Percentiles rank a stretch among this genome's conserved stretches.
Conservation (phyloP, 2,113 vertebrate genomes). For the Synchiropus splendidus region DNA sequence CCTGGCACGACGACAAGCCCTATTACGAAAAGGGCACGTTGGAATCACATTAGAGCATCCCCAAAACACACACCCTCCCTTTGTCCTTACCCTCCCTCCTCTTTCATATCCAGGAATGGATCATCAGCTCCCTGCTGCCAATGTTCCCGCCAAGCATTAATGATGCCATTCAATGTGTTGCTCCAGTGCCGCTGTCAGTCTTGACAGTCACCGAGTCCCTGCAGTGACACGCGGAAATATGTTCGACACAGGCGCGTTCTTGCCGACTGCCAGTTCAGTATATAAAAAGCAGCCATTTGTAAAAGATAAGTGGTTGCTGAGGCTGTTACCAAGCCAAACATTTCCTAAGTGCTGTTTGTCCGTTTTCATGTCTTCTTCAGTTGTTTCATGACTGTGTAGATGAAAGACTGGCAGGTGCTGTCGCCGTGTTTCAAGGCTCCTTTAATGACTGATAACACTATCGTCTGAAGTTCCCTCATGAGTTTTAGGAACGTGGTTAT, state of each 20-base stretch:
- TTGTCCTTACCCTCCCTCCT: conserved; percentile 6
- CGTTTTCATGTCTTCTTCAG: no score
- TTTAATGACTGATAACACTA: no score
- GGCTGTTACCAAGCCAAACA: no score
- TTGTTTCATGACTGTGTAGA: no score
- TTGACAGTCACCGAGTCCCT: conserved; percentile 14
- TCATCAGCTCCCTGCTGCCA: conserved; percentile 31
- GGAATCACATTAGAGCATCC: conserved; percentile 30
- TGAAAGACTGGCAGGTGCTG: no score
- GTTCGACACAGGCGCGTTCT: conserved; percentile 18
- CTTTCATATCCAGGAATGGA: conserved; percentile 22
- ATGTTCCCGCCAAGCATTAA: conserved; percentile 27
- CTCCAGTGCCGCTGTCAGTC: conserved; percentile 9
- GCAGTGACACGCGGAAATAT: conserved; percentile 7
- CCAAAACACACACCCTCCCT: conserved; percentile 5
- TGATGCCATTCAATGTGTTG: conserved; percentile 23
- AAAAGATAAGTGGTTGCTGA: no score
- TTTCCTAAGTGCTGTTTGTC: no score
- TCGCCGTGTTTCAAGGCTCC: no score
- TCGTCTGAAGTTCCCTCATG: no score
- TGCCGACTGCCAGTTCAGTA: no score
- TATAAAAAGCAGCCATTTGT: no score
- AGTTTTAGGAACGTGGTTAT: no score
- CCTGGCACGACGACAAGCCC: conserved; percentile 32
- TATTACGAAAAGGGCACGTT: conserved; percentile 42